Base-by-base conservation (phyloP, 1,140 invertebrate genomes). In the Drosophila pallidifrons region DNA sequence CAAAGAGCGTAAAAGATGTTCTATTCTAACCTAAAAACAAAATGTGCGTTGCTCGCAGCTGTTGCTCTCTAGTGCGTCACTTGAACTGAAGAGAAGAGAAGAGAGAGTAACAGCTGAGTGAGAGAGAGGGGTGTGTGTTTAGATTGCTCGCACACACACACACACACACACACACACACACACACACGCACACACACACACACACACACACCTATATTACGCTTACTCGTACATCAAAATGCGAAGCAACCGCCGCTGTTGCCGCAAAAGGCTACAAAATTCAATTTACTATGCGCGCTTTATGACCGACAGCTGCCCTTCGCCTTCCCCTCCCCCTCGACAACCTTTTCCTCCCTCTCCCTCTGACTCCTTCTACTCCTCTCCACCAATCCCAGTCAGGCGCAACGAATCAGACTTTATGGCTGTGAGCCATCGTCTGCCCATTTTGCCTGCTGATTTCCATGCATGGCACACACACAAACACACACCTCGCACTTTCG, bases 201-300 rank as follows among this genome's bases (percentile, higher is more conserved):
- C 6, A 35, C 63, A 52, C 41, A 46, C 60, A 68, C 71, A 68
- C 49, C 64, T 61, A 63, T 47, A 63, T 63, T 57, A 49, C 51
- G 41, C 20, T 45, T 5, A 38, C 43, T 61, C 66, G 66, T 75
- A 69, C 58, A 75, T 75, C 72, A 75, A 75, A 68, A 41, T 46
- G 60, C 25, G 54, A 20, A 47, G 28, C 51, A 43, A 68, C 30
- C 64, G 43, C 45, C 43, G 68, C 20, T 43, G 76, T 46, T 73
- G 79, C 83, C 82, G 83, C 79, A 88, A 79, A 88, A 87, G 83
- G 83, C 83, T 83, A 87, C 83, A 88, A 87, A 87, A 87, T 87
- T 87, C 83, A 87, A 87, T 87, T 87, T 87, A 88, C 83, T 87
- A 88, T 88, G 83, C 83, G 80, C 83, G 83, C 83, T 87, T 87